Conservation (phyloP, 2,888 invertebrate genomes). For the Leucophenga maculata region DNA sequence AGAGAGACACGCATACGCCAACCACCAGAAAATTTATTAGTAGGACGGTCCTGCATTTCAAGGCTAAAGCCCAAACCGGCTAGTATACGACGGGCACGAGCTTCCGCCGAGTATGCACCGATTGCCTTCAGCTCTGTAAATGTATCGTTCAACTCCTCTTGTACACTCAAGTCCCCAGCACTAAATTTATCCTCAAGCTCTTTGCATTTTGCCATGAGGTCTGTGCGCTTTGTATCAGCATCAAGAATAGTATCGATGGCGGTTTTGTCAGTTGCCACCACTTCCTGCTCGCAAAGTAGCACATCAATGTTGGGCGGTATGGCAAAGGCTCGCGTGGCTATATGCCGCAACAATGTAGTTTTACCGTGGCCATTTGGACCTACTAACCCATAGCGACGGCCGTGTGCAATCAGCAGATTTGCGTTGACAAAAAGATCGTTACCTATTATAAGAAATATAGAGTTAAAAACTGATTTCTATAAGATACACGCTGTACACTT, state of each 20-base stretch:
- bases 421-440: slow-evolving; percentile 98
- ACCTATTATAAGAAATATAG: slow-evolving; percentile 69
- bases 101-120: slow-evolving; percentile 98
- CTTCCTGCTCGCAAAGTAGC: slow-evolving; percentile 98
- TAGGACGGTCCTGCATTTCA: slow-evolving; percentile 91
- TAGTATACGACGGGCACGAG: slow-evolving; percentile 93
- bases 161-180: slow-evolving; percentile 81
- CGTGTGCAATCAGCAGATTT: slow-evolving; percentile 91
- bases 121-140: slow-evolving; percentile 96
- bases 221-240: slow-evolving; percentile 91
- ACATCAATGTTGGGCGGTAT: slow-evolving; percentile 97
- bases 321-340: slow-evolving; percentile 90
- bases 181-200: slow-evolving; percentile 84
- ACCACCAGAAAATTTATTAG: slow-evolving; percentile 92
- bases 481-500: slow-evolving; percentile 31
- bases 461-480: slow-evolving; percentile 1
- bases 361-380: slow-evolving; percentile 99
- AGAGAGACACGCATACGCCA: slow-evolving; percentile 99
- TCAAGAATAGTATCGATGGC: slow-evolving; percentile 95
- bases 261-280: slow-evolving; percentile 92
- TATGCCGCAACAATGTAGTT: slow-evolving; percentile 94
- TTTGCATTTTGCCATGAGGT: slow-evolving; percentile 86
- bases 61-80: slow-evolving; percentile 96
- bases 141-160: slow-evolving; percentile 88
- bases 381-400: slow-evolving; percentile 96